phyloP scores from a whole-genome alignment of 2,888 invertebrate species.

The Sinodicranocentrus sp. region DNA sequence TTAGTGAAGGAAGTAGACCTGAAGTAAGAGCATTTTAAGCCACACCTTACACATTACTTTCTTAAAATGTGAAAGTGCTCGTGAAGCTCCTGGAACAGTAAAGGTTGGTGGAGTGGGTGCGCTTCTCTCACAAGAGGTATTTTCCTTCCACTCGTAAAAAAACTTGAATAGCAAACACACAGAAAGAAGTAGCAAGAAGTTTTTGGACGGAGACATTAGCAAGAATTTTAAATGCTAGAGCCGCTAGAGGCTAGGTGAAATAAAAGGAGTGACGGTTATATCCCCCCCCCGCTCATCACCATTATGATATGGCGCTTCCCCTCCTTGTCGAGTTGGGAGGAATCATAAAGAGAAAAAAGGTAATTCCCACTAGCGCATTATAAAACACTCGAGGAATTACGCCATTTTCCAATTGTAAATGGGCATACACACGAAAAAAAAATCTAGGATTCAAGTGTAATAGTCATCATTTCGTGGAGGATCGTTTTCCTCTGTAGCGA shows the following conservation, averaged over 20 bases:
- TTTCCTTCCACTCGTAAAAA: background rate
- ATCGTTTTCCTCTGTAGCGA: no score
- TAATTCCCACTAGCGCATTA: conserved; percentile 21
- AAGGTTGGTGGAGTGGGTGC: no score
- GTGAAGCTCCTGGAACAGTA: no score
- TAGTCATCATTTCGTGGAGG: background rate
- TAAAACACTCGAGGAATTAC: conserved; percentile 23
- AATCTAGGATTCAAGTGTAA: background rate
- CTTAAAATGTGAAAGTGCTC: background rate
- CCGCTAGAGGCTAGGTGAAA: background rate
- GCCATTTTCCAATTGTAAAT: conserved; percentile 21
- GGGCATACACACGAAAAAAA: background rate
- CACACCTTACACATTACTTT: conserved; percentile 7
- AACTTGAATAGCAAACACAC: no score
- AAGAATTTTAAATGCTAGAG: conserved; percentile 8
- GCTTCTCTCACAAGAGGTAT: no score
- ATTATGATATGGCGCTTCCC: conserved; percentile 6
- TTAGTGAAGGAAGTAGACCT: background rate
- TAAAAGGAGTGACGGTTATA: background rate
- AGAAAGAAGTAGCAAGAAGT: no score
- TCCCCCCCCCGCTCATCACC: background rate
- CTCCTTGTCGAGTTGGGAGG: background rate
- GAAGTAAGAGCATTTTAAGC: conserved; percentile 7
- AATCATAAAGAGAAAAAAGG: conserved; percentile 18
- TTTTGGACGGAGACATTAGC: background rate